Conservation (phyloP, 2,113 vertebrate genomes). For the Upupa epops region DNA sequence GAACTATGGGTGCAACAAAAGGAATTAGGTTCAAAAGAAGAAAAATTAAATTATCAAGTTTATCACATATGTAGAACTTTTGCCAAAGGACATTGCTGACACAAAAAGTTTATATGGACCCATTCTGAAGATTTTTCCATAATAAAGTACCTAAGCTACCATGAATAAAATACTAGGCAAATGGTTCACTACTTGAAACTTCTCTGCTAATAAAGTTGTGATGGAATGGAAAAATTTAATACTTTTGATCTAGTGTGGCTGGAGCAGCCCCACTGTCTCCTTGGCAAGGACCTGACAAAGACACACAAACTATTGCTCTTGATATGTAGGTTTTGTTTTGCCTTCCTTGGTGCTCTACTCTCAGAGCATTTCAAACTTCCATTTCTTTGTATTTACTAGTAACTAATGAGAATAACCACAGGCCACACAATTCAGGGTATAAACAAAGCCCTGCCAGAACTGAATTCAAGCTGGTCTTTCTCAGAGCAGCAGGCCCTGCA, state of each 20-base stretch:
- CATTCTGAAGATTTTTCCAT: neutral
- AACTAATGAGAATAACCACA: too few species aligned
- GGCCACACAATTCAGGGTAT: too few species aligned
- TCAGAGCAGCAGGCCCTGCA: too few species aligned
- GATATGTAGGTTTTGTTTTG: too few species aligned
- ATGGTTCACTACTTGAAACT: neutral
- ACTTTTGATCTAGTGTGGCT: neutral
- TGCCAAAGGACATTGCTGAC: neutral
- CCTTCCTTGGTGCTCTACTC: too few species aligned
- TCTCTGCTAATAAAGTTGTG: neutral
- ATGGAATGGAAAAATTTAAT: neutral
- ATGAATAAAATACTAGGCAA: neutral
- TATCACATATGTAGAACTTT: neutral
- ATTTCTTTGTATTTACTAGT: too few species aligned
- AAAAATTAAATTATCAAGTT: neutral
- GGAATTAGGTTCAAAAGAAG: neutral
- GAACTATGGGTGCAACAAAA: neutral
- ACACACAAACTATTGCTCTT: too few species aligned
- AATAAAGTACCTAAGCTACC: neutral
- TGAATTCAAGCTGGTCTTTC: too few species aligned
- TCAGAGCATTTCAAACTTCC: too few species aligned
- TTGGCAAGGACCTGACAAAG: too few species aligned
- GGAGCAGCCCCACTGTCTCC: too few species aligned
- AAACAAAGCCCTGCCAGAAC: too few species aligned
- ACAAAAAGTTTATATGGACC: neutral